These are phyloP conservation scores for Spermophilus dauricus DNA, from an alignment of 2,113 vertebrate genomes.

Conservation along the genomic window DNA sequence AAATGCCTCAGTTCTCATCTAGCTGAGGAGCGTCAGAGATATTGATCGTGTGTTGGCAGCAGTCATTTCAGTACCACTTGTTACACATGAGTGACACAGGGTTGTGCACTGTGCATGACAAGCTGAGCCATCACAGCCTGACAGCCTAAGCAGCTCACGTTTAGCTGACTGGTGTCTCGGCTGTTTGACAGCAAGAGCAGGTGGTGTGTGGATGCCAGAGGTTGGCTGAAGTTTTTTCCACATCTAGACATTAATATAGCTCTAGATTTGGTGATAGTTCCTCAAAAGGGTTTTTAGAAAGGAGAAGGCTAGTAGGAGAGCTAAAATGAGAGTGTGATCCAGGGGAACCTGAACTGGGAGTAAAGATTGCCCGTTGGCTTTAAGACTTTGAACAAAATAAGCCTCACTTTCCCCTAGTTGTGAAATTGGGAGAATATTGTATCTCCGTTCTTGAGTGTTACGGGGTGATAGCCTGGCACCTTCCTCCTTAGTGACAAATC, in stretches of 20 bases:
- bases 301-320: background rate
- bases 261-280: conserved; percentile 4
- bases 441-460: background rate
- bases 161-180: background rate
- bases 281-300: background rate
- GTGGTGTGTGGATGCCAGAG: background rate
- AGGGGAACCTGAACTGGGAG: background rate
- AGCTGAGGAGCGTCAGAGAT: background rate
- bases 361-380: background rate
- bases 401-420: background rate
- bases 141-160: background rate
- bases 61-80: background rate
- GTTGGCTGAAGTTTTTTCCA: background rate
- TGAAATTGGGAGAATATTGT: background rate
- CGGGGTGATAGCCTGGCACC: background rate
- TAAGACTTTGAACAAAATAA: background rate
- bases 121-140: background rate
- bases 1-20: background rate
- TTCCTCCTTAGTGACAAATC: background rate
- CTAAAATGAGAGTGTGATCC: background rate
- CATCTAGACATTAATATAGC: background rate
- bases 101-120: background rate
- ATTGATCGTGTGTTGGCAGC: background rate
- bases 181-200: background rate
- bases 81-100: background rate